Evolutionary conservation across 2,797 vertebrate genomes (phyloP), one percentile per base, ranked within the genome.

Genomic region (Chaunax sp.): DNA sequence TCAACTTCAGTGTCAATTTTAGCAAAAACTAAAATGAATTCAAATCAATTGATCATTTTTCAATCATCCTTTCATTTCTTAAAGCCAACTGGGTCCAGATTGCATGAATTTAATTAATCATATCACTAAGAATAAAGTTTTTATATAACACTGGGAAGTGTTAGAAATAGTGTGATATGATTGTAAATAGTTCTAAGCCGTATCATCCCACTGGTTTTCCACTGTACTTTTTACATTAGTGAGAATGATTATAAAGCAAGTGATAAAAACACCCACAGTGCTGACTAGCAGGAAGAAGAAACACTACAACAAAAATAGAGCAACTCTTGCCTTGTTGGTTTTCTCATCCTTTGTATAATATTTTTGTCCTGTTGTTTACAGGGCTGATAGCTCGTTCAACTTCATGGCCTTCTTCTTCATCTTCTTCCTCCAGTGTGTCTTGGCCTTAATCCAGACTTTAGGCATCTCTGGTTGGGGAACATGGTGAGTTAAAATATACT

Each of bases 371-470:
- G 67, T 69, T 63, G 19, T 63, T 54, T 26, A 0, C 75, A 99
- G 98, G 84, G 96, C 98, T 0, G 96, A 99, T 90, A 99, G 98
- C 82, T 99, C 97, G 1, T 99, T 98, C 87, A 98, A 99, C 87
- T 99, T 97, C 73, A 99, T 99, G 97, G 70, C 92, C 3, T 99
- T 99, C 85, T 99, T 99, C 95, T 98, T 99, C 91, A 66, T 98
- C 87, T 98, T 98, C 14, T 96, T 96, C 16, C 90, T 94, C 0
- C 98, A 99, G 86, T 96, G 96, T 52, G 16, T 98, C 19, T 81
- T 99, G 47, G 75, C 93, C 0, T 4, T 96, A 40, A 91, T 99
- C 80, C 98, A 99, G 89, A 87, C 95, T 0, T 47, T 98, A 0
- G 97, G 98, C 40, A 82, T 99, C 65, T 74, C 93, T 0, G 93